phyloP scores from a whole-genome alignment of 2,888 invertebrate genomes.

The Dromius quadrimaculatus region DNA sequence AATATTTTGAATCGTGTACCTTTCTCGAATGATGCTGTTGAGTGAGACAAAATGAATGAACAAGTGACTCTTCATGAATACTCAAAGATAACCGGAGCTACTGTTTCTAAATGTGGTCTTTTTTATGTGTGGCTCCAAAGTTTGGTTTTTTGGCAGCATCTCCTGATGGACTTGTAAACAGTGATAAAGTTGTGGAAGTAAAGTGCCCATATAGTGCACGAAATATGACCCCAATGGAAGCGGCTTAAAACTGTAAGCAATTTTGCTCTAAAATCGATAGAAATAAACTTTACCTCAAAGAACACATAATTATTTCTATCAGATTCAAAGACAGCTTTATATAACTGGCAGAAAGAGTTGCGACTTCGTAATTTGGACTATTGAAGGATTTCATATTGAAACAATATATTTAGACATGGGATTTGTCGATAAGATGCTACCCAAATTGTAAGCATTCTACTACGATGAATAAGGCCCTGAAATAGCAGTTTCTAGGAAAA shows the following conservation, averaged over 20 bases:
- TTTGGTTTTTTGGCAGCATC: not conserved
- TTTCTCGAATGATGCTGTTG: not conserved
- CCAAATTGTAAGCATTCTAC: not conserved
- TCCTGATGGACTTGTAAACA: not conserved
- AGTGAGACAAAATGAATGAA: slow-evolving; percentile 1
- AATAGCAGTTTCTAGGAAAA: not conserved
- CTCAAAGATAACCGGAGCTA: not conserved
- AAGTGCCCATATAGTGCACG: slow-evolving; percentile 1
- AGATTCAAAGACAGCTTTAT: not conserved
- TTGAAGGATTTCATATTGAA: not conserved
- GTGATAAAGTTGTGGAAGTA: not conserved
- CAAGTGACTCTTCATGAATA: not conserved
- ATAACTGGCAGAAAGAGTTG: not conserved
- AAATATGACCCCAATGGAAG: not conserved
- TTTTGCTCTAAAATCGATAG: not conserved
- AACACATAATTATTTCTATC: not conserved
- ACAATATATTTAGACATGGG: not conserved
- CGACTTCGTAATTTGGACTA: not conserved
- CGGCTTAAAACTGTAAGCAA: not conserved
- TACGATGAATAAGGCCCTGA: not conserved
- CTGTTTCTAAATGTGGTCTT: not conserved
- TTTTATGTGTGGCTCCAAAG: not conserved
- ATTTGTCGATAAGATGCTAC: not conserved
- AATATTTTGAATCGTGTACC: not conserved
- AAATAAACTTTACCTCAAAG: not conserved